phyloP scores from a whole-genome alignment of 2,113 vertebrate species.

The Macrotis lagotis region DNA sequence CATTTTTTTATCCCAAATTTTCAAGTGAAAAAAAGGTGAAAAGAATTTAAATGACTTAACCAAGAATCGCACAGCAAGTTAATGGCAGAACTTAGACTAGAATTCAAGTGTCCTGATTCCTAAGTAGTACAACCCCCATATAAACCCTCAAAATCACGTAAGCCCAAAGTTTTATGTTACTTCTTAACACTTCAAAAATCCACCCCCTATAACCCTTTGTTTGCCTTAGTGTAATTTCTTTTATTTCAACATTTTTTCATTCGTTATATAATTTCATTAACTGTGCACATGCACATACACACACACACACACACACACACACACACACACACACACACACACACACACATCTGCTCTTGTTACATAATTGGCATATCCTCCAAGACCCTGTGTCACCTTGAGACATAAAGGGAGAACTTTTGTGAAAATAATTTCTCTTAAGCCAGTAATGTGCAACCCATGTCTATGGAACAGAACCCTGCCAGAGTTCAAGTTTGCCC shows the following conservation, averaged over 20 bases:
- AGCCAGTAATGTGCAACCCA: neutral
- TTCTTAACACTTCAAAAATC: neutral
- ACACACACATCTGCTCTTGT: neutral
- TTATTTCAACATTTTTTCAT: neutral
- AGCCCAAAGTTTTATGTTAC: neutral
- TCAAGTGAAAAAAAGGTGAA: neutral
- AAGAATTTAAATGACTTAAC: neutral
- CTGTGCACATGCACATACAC: neutral
- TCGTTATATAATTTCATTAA: neutral
- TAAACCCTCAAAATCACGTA: neutral
- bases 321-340: too few relatives aligned
- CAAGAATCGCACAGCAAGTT: neutral
- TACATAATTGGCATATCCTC: neutral
- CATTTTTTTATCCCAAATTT: neutral
- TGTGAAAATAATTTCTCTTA: neutral
- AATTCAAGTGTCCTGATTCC: neutral
- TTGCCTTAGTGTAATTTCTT: neutral
- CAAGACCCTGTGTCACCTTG: neutral
- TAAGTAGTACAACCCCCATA: neutral
- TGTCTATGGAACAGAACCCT: neutral
- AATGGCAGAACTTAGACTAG: neutral
- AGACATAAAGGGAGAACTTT: neutral
- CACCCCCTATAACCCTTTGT: neutral
- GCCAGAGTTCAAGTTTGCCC: neutral
- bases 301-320: too few relatives aligned